phyloP scores from a whole-genome alignment of 2,113 vertebrate species.

The Amphilophus citrinellus region DNA sequence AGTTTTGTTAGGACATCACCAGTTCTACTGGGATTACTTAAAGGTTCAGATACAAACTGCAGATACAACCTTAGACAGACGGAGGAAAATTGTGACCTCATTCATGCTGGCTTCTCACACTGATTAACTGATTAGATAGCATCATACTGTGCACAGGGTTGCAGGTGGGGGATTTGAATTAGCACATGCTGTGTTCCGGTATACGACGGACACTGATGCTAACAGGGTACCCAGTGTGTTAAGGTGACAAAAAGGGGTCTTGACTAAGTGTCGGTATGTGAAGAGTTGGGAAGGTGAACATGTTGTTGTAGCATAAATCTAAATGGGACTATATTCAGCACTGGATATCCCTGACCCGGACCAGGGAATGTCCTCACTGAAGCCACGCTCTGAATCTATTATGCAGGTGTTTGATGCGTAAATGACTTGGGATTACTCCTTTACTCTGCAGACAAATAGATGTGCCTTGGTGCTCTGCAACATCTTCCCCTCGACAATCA shows the following conservation, averaged over 20 bases:
- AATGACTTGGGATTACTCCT: constrained; percentile 22
- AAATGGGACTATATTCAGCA: not conserved
- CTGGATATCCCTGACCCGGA: not conserved
- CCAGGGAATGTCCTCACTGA: not conserved
- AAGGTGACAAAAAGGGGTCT: not conserved
- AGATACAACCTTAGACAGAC: not conserved
- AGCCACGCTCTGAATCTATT: not conserved
- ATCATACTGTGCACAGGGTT: not conserved
- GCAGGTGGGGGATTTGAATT: constrained; percentile 3
- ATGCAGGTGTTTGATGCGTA: constrained; percentile 45
- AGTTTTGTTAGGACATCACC: not conserved
- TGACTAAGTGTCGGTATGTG: not conserved
- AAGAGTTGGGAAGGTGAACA: not conserved
- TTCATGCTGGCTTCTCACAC: not conserved
- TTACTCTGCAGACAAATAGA: not conserved
- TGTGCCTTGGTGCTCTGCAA: not conserved
- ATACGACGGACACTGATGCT: not conserved
- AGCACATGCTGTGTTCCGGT: not conserved
- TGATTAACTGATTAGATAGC: constrained; percentile 30
- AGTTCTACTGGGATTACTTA: not conserved
- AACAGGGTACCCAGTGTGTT: not conserved
- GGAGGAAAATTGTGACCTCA: not conserved
- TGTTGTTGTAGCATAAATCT: not conserved
- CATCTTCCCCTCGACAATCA: constrained; percentile 11
- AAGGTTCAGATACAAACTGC: not conserved